A percentile compares a stretch with the other conserved stretches of the same genome.
Evolutionary conservation across 2,888 invertebrate genomes (phyloP).

Genomic region (Limnephilus lunatus): DNA sequence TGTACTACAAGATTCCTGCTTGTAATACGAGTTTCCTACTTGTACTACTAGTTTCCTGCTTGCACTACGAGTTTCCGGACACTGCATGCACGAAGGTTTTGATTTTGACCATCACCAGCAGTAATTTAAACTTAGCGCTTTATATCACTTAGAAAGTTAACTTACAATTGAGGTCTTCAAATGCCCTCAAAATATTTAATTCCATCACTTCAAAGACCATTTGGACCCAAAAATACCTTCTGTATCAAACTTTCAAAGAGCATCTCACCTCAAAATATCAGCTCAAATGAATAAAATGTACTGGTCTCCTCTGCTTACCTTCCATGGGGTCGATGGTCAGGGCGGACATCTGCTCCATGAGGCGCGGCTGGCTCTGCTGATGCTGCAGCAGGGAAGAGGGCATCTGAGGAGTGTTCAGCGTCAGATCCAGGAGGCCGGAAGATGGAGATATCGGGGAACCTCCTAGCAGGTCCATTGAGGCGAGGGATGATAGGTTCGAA

Average conservation of each 20-base stretch:
- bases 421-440: conserved; percentile 60
- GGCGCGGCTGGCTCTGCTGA: conserved; percentile 30
- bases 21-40: too few species aligned
- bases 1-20: too few species aligned
- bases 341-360: conserved; percentile 57
- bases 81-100: background rate
- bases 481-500: conserved; percentile 28
- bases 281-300: background rate
- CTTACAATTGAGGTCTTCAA: too few species aligned
- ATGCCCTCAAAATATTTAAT: too few species aligned
- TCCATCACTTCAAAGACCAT: background rate
- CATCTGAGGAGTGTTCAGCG: conserved; percentile 28
- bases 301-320: conserved; percentile 48
- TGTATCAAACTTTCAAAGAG: background rate
- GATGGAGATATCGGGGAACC: conserved; percentile 45
- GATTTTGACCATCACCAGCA: background rate
- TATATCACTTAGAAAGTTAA: too few species aligned
- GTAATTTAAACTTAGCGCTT: background rate
- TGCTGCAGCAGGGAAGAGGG: conserved; percentile 51
- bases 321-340: conserved; percentile 61
- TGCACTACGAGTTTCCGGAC: too few species aligned
- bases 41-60: too few species aligned
- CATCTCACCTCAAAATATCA: background rate
- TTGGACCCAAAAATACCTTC: background rate
- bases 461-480: conserved; percentile 60